Conservation (phyloP, 2,888 invertebrate genomes). For the Ophion obscuratus region DNA sequence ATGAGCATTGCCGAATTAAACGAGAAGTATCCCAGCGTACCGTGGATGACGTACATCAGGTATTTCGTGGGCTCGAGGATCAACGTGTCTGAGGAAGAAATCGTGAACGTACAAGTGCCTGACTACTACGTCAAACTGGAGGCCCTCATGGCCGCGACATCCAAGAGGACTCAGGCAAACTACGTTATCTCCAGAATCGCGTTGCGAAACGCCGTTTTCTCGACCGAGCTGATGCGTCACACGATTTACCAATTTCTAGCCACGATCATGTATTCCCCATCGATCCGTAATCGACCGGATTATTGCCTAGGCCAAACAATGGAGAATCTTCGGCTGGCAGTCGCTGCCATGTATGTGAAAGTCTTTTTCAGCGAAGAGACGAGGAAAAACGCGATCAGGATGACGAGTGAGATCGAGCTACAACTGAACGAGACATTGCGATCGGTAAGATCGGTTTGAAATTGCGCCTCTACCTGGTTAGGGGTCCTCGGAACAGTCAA, state of each 20-base stretch:
- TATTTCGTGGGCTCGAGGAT: slow-evolving; percentile 88
- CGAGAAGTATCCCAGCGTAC: slow-evolving; percentile 89
- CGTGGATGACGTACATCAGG: slow-evolving; percentile 94
- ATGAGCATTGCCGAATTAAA: slow-evolving; percentile 92
- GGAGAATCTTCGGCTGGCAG: neutral
- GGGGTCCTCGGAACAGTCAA: neutral
- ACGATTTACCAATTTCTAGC: neutral
- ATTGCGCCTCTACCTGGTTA: neutral
- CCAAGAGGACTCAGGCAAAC: slow-evolving; percentile 91
- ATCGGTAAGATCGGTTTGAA: neutral
- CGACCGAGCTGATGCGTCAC: neutral
- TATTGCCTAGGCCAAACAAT: neutral
- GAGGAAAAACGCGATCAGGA: neutral
- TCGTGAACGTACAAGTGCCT: slow-evolving; percentile 94
- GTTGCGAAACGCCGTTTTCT: neutral
- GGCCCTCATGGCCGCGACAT: slow-evolving; percentile 85
- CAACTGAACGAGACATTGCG: neutral
- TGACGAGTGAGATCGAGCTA: neutral
- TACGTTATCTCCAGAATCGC: slow-evolving; percentile 84
- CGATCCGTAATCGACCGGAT: neutral
- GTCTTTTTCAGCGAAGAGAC: neutral
- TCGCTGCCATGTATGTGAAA: neutral
- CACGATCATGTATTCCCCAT: neutral
- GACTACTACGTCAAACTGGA: slow-evolving; percentile 91
- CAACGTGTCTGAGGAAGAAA: slow-evolving; percentile 88